Base-by-base conservation (phyloP, 1,140 invertebrate genomes). In the Brachionus sp. region DNA sequence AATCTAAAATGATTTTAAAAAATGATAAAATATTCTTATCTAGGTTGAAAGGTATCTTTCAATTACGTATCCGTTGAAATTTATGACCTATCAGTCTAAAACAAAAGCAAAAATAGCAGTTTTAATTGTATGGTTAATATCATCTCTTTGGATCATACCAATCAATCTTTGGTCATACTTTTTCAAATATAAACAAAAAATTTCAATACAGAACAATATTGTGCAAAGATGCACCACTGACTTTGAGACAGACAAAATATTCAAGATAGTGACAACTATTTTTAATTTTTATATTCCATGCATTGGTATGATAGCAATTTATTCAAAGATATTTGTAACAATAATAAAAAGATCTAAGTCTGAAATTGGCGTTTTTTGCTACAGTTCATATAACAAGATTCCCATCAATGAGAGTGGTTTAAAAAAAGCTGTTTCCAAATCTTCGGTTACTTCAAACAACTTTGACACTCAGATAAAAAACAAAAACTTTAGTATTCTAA, bases 21-120 rank as follows among this genome's bases (percentile, higher is more conserved):
- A 37, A 83, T 88, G 92, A 29, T 92, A 92, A 86, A 88, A 92
- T 50, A 91, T 92, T 85, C 89, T 90, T 44, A 88, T 91, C n/a
- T 88, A 86, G 85, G 84, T 88, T 6, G 88, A 88, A 83, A 84
- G 88, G 44, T 89, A 88, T 84, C 88, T 88, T 86, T 91, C 91
- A 25, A 91, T 92, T 13, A 91, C 90, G 7, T 89, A 90, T 16
- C 92, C 92, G 29, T 86, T 92, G 1, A 89, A 90, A 77, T 92
- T 92, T 86, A 87, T 92, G 16, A 87, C 90, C 9, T 90, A 90
- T 85, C 85, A 92, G 73, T 92, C 92, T 9, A 91, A 91, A 83
- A 25, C 39, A 42, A 57, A 62, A 77, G 73, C 73, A n/a, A 44
- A 66, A 68, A 85, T 89, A n/a, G 89, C 90, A 86, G 92, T 92